Evolutionary conservation across 2,113 vertebrate genomes (phyloP).

Genomic region (Crypturellus undulatus): DNA sequence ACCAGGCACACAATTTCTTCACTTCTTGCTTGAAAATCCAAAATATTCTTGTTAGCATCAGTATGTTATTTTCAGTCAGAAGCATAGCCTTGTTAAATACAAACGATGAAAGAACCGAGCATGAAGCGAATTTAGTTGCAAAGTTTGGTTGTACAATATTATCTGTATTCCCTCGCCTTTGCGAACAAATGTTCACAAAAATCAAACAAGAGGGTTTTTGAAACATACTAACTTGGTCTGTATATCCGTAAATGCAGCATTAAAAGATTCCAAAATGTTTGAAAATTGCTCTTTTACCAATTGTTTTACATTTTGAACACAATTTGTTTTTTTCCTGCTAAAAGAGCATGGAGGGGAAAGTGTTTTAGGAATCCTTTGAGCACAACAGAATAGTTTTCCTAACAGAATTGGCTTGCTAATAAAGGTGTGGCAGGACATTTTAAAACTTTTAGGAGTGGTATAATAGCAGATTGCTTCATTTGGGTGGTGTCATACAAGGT

Average conservation of each 20-base stretch:
- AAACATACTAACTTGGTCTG: not conserved
- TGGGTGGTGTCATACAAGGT: not conserved
- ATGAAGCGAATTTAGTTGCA: not conserved
- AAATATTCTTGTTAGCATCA: not conserved
- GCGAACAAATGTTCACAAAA: not conserved
- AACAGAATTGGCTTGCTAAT: not conserved
- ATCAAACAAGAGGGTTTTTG: not conserved
- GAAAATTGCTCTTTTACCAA: not conserved
- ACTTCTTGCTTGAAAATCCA: not conserved
- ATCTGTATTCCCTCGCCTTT: not conserved
- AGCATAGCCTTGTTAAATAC: not conserved
- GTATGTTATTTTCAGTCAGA: not conserved
- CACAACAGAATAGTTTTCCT: not conserved
- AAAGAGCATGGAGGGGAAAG: not conserved
- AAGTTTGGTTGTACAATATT: not conserved
- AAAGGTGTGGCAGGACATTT: not conserved
- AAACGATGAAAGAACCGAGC: not conserved
- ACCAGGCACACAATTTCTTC: not conserved
- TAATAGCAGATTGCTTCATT: slow-evolving; percentile 41
- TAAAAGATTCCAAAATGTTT: not conserved
- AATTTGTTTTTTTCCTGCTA: not conserved
- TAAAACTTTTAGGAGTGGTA: not conserved
- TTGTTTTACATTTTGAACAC: not conserved
- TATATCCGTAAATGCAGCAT: not conserved
- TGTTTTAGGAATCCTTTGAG: not conserved